These are phyloP conservation scores for Aphrophora alni DNA, from an alignment of 2,888 invertebrate species.

Conservation along the genomic window DNA sequence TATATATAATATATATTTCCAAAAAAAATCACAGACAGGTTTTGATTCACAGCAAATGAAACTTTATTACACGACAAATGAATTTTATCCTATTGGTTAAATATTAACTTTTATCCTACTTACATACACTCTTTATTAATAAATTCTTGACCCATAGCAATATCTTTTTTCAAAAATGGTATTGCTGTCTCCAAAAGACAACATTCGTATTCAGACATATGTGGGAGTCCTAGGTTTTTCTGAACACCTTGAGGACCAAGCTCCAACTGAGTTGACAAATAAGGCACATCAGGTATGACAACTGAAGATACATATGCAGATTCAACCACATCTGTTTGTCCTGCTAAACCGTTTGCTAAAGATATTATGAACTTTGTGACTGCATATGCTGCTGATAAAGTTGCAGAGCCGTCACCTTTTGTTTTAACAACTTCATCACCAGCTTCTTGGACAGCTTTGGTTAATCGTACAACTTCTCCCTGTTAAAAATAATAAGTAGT, in stretches of 20 bases:
- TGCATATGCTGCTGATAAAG: constrained; percentile 69
- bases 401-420: constrained; percentile 68
- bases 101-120: too few relatives aligned
- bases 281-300: constrained; percentile 39
- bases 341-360: constrained; percentile 63
- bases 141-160: constrained; percentile 48
- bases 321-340: constrained; percentile 47
- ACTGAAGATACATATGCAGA: constrained; percentile 44
- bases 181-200: constrained; percentile 43
- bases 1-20: too few relatives aligned
- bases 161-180: constrained; percentile 42
- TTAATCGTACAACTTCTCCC: constrained; percentile 58
- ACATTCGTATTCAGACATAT: constrained; percentile 42
- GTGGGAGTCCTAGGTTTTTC: constrained; percentile 43
- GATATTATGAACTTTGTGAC: constrained; percentile 65
- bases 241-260: constrained; percentile 43
- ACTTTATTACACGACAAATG: too few relatives aligned
- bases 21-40: too few relatives aligned
- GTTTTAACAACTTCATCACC: constrained; percentile 68
- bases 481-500: constrained; percentile 52
- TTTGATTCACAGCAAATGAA: too few relatives aligned
- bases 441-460: constrained; percentile 62
- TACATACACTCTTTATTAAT: background rate
- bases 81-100: too few relatives aligned
- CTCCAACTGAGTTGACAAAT: constrained; percentile 41